Evolutionary conservation across 37 sponge, comb jelly and placozoan genomes (phyloP), one percentile per base, ranked within the genome.

Genomic region (Aplysina aerophoba): DNA sequence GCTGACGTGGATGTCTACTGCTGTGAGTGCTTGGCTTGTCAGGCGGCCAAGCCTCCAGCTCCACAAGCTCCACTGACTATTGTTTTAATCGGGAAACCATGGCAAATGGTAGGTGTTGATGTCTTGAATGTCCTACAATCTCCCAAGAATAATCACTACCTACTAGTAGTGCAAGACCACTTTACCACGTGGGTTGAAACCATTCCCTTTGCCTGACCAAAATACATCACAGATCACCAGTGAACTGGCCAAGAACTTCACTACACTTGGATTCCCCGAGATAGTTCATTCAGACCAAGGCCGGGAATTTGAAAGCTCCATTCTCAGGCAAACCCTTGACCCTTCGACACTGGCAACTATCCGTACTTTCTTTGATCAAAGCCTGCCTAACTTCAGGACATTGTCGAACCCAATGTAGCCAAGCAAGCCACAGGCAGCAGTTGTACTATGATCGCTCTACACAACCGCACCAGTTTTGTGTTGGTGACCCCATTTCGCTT

Each of bases 241-340:
- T 0, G 87, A 87, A 41, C 31, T 87, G 0, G 25, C 74, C 16
- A 33, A 81, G 30, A 31, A 59, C 22, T 81, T 81, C 37, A 5
- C n/a, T 33, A 81, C 39, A 58, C 79, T 38, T 62, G 90, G 90
- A 0, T 5, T 68, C n/a, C 90, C 85, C 58, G 71, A 65, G 13
- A 57, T 89, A 0, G 40, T 89, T 17, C 90, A 89, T 59, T 89
- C 90, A 30, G 90, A 89, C 62, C 90, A 89, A 78, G 90, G 90
- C 13, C 34, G 74, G 0, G 85, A 85, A 41, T 90, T 85, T 80
- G 90, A 90, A 73, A 85, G 85, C 44, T 59, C 64, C 34, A 84
- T 87, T 24, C 34, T 87, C 0, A 37, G 40, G 14, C 73, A 84
- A 28, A 84, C 85, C n/a, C n/a, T n/a, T n/a, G n/a, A n/a, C n/a